Evolutionary conservation across 2,113 vertebrate genomes (phyloP), one percentile per base, ranked within the genome.

Genomic region (Zosterops japonicus): DNA sequence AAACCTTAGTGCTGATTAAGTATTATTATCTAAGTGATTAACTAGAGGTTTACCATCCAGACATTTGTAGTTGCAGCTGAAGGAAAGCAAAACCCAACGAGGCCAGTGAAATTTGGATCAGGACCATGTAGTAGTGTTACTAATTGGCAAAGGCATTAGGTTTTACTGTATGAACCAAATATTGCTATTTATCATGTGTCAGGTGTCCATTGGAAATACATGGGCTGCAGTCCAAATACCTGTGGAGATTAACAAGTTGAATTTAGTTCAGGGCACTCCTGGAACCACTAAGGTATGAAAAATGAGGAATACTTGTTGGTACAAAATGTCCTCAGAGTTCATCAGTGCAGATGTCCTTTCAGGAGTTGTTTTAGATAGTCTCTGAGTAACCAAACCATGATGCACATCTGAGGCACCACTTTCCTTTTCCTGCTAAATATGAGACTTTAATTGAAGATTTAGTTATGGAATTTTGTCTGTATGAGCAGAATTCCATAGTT

Each of bases 401-500:
- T 2, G 3, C 64, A 28, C 60, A 29, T 29, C 71, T 86, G 68
- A 92, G 60, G n/a, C 63, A 78, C 29, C 18, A 9, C 31, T 71
- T 18, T 31, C 44, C 24, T 75, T 87, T 91, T 81, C 77, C 74
- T 87, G 36, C 44, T 90, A 59, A 71, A 82, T 89, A 94, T 64
- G 67, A 97, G 63, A 56, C 39, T 61, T 84, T 94, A 96, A 90
- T 94, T 96, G 93, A 46, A 95, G 86, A 77, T 86, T 87, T 84
- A 93, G 74, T 70, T 85, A 65, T 56, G 80, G 89, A 87, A 69
- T 96, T 90, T 82, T 74, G 39, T 93, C 44, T 92, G 41, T 75
- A 49, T 79, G 59, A 95, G 63, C 69, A 83, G 86, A 84, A 96
- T 97, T 97, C 93, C 91, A 2, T 80, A 87, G 72, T 96, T 95